Base-by-base conservation (phyloP, 2,113 vertebrate genomes). In the Chloebia gouldiae region DNA sequence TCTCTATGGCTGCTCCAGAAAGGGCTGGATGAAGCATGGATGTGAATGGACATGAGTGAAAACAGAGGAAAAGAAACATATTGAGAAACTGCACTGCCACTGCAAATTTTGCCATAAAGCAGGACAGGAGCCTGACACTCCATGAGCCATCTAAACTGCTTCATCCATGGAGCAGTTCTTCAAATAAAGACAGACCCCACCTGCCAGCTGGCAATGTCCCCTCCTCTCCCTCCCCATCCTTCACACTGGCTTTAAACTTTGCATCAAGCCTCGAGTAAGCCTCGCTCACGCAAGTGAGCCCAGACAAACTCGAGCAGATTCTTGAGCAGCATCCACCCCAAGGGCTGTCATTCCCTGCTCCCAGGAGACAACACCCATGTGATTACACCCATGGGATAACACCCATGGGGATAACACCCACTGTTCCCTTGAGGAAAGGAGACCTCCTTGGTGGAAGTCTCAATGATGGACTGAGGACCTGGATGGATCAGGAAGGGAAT, bases 41-140 rank as follows among this genome's bases (percentile, higher is more conserved):
- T 3, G 2, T 64, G n/a, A 61, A 23, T 22, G 68, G 64, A 78
- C 9, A 4, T 1, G 11, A 54, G 44, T 10, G 27, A 79, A 81
- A 78, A 15, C 13, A 63, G 15, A 47, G 37, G 33, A 53, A 76
- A 71, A 47, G 3, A 60, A 70, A 65, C 0, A 0, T 9, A 9
- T 15, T 54, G 35, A 47, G 60, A 40, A 56, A 33, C 31, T 12
- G 7, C 4, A 1, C 7, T 40, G 42, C 17, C 2, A 4, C 31
- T 37, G 18, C 4, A 8, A 71, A 42, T 9, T 56, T 53, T 9
- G 3, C 25, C 6, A 4, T 28, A 35, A 70, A 81, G 35, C 28
- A 42, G 64, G 40, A 60, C 35, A 53, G 70, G 27, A 66, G 33
- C 60, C 16, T 15, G 5, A 25, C 14, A 35, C 13, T n/a, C 63